Base-by-base conservation (phyloP, 2,797 vertebrate genomes). In the Mus spretus region DNA sequence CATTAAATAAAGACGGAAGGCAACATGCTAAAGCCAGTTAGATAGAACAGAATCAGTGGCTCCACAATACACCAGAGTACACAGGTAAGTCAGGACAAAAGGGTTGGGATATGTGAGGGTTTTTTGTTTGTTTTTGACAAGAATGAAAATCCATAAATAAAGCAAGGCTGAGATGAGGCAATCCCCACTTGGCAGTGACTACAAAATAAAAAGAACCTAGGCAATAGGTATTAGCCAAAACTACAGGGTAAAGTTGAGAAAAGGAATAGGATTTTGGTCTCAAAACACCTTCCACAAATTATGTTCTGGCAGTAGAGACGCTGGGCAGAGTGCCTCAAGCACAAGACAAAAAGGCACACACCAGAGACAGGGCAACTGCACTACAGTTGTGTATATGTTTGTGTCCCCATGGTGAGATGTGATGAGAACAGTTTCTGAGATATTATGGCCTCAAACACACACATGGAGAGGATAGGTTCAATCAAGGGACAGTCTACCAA, bases 211-310 rank as follows among this genome's bases (percentile, higher is more conserved):
- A 72, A 55, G 70, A 55, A 55, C 6, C 24, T 31, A 37, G 40
- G 15, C 44, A 85, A n/a, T 12, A 47, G 63, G 50, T 92, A 70
- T 53, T 53, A 70, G 84, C 28, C 63, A 28, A 89, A 93, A 50
- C 11, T 34, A 70, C 47, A 70, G 85, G 75, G 53, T 24, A n/a
- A 91, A 37, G 59, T 31, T 47, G 59, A 34, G 59, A 63, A 84
- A 65, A 65, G 19, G 63, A n/a, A 91, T 6, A 24, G 20, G 17
- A 34, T 65, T 84, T 91, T 17, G 67, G 63, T 74, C 55, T 90
- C 77, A 82, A 81, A 95, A 83, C 61, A 37, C 20, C 86, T 95
- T 89, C 85, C n/a, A 59, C 26, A 37, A 74, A 94, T 74, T 22
- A 20, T 22, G 37, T 53, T 50, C 61, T 93, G 67, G 77, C 15